Percentiles rank a stretch among this genome's conserved stretches.
phyloP scores from a whole-genome alignment of 2,113 vertebrate species.

The Pseudopipra pipra region DNA sequence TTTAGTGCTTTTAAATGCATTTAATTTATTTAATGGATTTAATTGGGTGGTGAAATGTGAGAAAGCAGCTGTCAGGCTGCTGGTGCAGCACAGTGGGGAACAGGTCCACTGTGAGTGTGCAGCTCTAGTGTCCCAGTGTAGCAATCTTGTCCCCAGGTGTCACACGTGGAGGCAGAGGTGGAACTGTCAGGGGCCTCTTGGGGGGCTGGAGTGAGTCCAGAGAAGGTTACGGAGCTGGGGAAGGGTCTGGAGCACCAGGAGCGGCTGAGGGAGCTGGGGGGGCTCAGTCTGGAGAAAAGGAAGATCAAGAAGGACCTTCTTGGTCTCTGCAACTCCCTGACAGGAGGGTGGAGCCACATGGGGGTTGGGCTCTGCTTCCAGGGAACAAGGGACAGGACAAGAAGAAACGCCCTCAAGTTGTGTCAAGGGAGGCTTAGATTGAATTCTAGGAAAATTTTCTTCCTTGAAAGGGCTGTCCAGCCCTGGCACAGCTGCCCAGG shows the following conservation, averaged over 20 bases:
- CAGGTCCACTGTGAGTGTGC: neutral
- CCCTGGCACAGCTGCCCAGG: neutral
- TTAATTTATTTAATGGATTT: neutral
- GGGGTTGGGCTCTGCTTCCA: neutral
- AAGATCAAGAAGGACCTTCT: neutral
- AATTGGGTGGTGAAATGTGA: neutral
- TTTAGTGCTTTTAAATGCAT: neutral
- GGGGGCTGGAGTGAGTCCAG: neutral
- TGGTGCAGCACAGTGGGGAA: neutral
- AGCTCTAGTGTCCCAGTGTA: neutral
- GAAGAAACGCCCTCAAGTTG: neutral
- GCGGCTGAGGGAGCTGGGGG: neutral
- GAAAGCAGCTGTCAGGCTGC: neutral
- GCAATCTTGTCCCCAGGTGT: rapidly evolving
- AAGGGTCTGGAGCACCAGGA: neutral
- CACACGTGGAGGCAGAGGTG: neutral
- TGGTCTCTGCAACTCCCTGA: neutral
- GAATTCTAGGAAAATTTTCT: neutral
- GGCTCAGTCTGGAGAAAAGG: neutral
- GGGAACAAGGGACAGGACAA: neutral
- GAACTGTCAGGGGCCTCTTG: neutral
- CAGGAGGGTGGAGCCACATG: neutral
- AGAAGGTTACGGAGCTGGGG: neutral
- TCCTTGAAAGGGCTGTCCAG: neutral
- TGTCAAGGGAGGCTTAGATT: neutral